Percentiles rank a stretch among this genome's conserved stretches.
Evolutionary conservation across 2,888 invertebrate genomes (phyloP).

Genomic region (Dryomyza anilis): DNA sequence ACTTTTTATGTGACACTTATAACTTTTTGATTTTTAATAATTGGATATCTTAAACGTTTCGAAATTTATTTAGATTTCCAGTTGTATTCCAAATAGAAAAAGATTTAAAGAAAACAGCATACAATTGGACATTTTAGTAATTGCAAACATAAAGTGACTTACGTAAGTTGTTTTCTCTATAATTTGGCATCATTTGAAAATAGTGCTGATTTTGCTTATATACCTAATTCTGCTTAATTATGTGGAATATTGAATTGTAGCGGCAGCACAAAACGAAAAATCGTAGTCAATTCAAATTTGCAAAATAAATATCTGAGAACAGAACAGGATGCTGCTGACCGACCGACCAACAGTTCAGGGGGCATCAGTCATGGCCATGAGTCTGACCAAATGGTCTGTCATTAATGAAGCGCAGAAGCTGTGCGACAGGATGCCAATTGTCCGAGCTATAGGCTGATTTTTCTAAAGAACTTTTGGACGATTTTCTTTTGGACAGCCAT

Average conservation of each 20-base stretch:
- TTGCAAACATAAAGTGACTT: no score
- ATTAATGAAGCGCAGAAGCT: conserved; percentile 5
- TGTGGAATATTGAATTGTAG: conserved; percentile 5
- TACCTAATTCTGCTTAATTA: conserved; percentile 1
- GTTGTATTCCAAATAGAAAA: no score
- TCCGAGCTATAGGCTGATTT: neutral
- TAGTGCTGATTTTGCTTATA: neutral
- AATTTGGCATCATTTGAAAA: neutral
- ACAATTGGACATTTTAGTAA: no score
- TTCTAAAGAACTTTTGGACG: neutral
- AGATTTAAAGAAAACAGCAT: no score
- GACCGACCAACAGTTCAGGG: neutral
- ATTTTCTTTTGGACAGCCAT: neutral
- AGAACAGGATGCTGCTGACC: neutral
- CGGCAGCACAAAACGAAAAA: conserved; percentile 2
- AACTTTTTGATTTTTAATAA: neutral
- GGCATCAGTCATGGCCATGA: neutral
- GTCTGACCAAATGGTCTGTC: conserved; percentile 11
- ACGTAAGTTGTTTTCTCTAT: neutral
- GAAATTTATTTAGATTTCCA: no score
- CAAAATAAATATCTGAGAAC: neutral
- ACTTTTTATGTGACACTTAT: neutral
- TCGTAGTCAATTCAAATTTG: conserved; percentile 15
- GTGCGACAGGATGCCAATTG: conserved; percentile 11
- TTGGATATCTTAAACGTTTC: no score